Conservation (phyloP, 1,140 invertebrate genomes). For the Cotesia typhae region DNA sequence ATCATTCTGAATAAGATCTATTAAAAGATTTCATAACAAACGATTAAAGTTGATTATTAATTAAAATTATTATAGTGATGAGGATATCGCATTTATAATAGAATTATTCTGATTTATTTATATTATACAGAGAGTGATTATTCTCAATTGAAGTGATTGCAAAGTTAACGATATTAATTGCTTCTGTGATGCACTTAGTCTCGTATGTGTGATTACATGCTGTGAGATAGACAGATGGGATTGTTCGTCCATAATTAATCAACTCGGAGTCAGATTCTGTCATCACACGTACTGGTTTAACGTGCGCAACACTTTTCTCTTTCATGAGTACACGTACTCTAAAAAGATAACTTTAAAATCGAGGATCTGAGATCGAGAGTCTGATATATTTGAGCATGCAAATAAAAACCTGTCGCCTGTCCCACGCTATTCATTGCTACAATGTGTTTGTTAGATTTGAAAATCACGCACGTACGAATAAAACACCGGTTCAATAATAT, state of each 20-base stretch:
- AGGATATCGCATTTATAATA: too few relatives aligned
- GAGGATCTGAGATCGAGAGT: too few relatives aligned
- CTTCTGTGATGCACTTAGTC: slow-evolving; percentile 59
- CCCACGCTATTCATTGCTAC: too few relatives aligned
- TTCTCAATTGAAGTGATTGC: slow-evolving; percentile 56
- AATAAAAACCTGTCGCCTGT: too few relatives aligned
- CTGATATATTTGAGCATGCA: too few relatives aligned
- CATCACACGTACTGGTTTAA: slow-evolving; percentile 45
- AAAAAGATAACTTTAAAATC: not conserved
- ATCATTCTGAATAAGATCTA: too few relatives aligned
- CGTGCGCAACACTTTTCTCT: slow-evolving; percentile 10
- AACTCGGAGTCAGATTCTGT: slow-evolving; percentile 57
- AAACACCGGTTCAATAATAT: too few relatives aligned
- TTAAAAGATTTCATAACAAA: too few relatives aligned
- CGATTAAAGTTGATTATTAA: too few relatives aligned
- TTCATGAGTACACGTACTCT: slow-evolving; percentile 7
- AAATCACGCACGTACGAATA: not conserved
- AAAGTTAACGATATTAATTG: slow-evolving; percentile 55
- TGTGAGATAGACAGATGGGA: slow-evolving; percentile 60
- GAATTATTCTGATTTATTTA: too few relatives aligned
- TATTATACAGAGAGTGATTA: not conserved
- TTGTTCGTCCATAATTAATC: slow-evolving; percentile 59
- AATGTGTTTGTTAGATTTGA: slow-evolving; percentile 3
- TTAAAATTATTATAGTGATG: too few relatives aligned
- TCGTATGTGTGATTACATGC: slow-evolving; percentile 59